These are phyloP conservation scores for Acanthisitta chloris DNA, from an alignment of 2,113 vertebrate genomes.

Conservation along the genomic window DNA sequence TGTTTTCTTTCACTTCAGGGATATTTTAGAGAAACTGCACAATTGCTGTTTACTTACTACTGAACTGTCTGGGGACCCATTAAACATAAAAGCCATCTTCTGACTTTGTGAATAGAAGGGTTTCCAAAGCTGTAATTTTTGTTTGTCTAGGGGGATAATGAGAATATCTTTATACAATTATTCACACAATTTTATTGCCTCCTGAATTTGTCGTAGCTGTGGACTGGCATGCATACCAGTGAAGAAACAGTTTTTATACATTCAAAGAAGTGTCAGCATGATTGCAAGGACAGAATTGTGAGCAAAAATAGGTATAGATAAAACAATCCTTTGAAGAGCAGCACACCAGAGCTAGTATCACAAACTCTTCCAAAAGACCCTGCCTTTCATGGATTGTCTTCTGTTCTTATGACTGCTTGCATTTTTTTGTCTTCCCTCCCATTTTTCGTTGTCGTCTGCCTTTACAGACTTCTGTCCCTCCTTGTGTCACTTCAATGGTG, in stretches of 20 bases:
- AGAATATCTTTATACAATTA: background rate
- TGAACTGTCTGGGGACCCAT: background rate
- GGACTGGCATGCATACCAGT: background rate
- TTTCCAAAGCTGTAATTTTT: background rate
- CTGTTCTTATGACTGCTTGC: background rate
- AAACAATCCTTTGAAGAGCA: background rate
- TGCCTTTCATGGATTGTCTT: background rate
- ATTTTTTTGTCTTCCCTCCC: background rate
- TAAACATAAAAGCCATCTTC: background rate
- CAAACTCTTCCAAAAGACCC: background rate
- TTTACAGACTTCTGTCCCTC: background rate
- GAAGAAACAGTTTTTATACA: background rate
- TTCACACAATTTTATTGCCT: background rate
- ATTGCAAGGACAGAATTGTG: background rate
- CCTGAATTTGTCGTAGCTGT: background rate
- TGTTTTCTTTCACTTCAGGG: constrained; percentile 22
- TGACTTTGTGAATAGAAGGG: background rate
- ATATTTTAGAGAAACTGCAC: constrained; percentile 6
- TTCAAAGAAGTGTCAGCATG: background rate
- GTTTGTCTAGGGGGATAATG: background rate
- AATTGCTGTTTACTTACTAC: background rate
- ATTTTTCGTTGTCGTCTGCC: background rate
- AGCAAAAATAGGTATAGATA: background rate
- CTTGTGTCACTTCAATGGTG: background rate
- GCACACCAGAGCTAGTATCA: background rate